Conservation (phyloP, 2,888 invertebrate species). For the Metellina segmentata region DNA sequence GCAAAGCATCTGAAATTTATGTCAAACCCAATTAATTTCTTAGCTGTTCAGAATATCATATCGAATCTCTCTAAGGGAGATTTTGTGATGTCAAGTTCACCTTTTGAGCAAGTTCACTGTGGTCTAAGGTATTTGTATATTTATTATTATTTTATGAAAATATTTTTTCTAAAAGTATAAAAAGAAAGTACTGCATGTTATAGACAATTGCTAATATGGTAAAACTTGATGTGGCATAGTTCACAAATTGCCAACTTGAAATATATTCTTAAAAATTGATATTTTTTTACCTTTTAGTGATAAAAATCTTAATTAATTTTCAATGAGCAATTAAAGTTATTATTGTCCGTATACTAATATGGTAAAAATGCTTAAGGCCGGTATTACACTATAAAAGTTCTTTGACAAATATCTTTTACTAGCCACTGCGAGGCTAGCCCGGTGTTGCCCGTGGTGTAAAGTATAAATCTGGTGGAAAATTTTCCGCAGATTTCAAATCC, state of each 20-base stretch:
- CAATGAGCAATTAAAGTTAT: too few relatives aligned
- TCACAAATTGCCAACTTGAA: not conserved
- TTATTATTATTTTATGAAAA: not conserved
- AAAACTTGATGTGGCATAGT: not conserved
- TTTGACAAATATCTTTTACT: too few relatives aligned
- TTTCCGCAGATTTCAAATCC: too few relatives aligned
- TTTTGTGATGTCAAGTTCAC: not conserved
- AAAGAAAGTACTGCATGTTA: not conserved
- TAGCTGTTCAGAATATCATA: constrained; percentile 32
- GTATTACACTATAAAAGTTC: too few relatives aligned
- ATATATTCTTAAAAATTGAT: not conserved
- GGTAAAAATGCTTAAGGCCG: too few relatives aligned
- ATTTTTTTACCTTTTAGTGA: too few relatives aligned
- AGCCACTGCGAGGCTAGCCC: too few relatives aligned
- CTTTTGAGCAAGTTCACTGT: not conserved
- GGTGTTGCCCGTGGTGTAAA: too few relatives aligned
- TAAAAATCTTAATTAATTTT: too few relatives aligned
- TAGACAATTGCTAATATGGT: not conserved
- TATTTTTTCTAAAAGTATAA: not conserved
- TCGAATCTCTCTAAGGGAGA: constrained; percentile 33
- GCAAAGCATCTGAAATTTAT: constrained; percentile 34
- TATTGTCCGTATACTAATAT: too few relatives aligned
- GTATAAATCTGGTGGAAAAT: too few relatives aligned
- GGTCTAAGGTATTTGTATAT: not conserved
- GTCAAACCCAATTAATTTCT: constrained; percentile 27